A percentile compares a stretch with the other conserved stretches of the same genome.
Evolutionary conservation across 1,140 invertebrate genomes (phyloP).

Genomic region (Drosophila guanche): DNA sequence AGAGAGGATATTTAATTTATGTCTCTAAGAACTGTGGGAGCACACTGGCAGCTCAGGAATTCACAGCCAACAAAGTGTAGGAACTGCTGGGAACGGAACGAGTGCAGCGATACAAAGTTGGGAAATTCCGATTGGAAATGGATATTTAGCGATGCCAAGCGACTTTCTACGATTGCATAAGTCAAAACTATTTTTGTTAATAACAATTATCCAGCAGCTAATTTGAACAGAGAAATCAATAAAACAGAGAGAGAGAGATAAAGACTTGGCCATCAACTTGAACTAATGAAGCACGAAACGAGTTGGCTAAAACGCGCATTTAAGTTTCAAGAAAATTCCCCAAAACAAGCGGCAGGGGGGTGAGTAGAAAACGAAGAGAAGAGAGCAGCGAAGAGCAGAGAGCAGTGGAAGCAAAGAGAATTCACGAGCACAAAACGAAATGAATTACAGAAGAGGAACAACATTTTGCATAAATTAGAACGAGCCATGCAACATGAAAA

Average conservation of each 20-base stretch:
- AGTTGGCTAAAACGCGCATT: conserved; percentile 24
- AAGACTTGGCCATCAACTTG: conserved; percentile 53
- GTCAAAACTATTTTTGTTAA: conserved; percentile 3
- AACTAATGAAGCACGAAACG: conserved; percentile 41
- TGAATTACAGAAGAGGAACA: conserved; percentile 68
- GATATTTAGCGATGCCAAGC: too few relatives aligned
- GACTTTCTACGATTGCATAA: conserved; percentile 1
- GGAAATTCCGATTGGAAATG: background rate
- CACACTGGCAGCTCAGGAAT: conserved; percentile 40
- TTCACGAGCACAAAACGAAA: conserved; percentile 9
- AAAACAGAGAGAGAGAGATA: conserved; percentile 27
- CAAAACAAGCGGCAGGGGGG: conserved; percentile 6
- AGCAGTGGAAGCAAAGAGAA: background rate
- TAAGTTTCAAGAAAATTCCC: conserved; percentile 22
- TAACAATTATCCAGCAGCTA: conserved; percentile 10
- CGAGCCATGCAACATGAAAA: conserved; percentile 71
- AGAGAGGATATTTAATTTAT: conserved; percentile 71
- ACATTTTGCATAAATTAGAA: conserved; percentile 80
- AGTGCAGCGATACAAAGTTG: conserved; percentile 15
- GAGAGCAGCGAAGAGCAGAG: conserved; percentile 1
- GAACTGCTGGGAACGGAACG: conserved; percentile 48
- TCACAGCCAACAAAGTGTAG: conserved; percentile 45
- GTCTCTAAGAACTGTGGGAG: conserved; percentile 78
- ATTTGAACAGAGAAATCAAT: conserved; percentile 32
- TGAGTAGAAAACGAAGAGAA: background rate